Base-by-base conservation (phyloP, 1,140 invertebrate genomes). In the Anoplophora glabripennis region DNA sequence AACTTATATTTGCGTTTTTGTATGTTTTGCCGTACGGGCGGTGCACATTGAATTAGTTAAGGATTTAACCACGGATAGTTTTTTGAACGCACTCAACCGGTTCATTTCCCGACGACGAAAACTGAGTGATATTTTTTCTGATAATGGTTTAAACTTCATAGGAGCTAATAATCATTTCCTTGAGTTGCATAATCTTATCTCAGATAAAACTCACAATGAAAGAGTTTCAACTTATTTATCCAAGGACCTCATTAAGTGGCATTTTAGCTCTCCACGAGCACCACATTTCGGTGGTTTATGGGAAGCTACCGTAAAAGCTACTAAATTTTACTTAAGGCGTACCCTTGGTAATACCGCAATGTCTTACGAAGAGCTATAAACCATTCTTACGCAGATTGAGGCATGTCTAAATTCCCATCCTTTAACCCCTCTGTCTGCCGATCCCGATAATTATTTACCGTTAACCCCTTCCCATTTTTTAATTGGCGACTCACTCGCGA, bases 71-170 rank as follows among this genome's bases (percentile, higher is more conserved):
- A 75, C 75, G 0, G 64, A 73, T 40, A 67, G 65, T 0, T 77
- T 77, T 57, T 47, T 78, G 17, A 65, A 63, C 33, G 65, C 69
- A 11, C 51, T 80, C 1, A 36, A 71, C 14, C 38, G 75, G 36
- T 76, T 79, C 56, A 67, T 77, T 17, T 64, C 71, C 7, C 45
- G 72, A 37, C 53, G 74, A 40, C 71, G 72, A 17, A 40, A 64
- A 37, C 68, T 73, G 2, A 47, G 35, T 7, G 45, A 70, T 42
- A 62, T 77, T n/a, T 71, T 67, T 45, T 73, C 67, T 12, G 77
- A 77, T 47, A 73, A 72, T 53, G 73, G 72, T n/a, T 73, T 68
- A 2, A 75, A 77, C 57, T 78, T 79, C 61, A 41, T 64, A 8
- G 73, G 72, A 12, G 56, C 61, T 9, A 48, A 61, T 33, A 48